Base-by-base conservation (phyloP, 2,797 vertebrate species). In the Anguilla megastoma region DNA sequence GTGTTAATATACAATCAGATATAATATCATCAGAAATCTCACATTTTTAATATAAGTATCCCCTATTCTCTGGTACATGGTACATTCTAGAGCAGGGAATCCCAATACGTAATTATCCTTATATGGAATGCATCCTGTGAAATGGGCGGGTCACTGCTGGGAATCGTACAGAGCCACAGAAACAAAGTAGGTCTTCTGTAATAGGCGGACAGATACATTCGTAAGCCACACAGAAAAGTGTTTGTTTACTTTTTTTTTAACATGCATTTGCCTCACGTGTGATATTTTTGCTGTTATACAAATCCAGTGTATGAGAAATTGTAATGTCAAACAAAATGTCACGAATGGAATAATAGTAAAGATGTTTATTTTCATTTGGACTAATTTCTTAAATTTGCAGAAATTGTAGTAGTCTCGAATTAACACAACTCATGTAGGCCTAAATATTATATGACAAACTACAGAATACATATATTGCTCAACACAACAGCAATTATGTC, bases 61-160 rank as follows among this genome's bases (percentile, higher is more conserved):
- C 84, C 88, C 63, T n/a, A 86, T 45, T 56, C 9, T n/a, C 80
- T 79, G 16, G 0, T 33, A 27, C 9, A 80, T 88, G 54, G 82
- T 79, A 85, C 60, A 86, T 87, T 89, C 87, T 83, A 86, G 87
- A 86, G 86, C 48, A 90, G 96, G 96, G 96, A 95, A 97, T 96
- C 96, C 96, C 95, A 93, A 95, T 95, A 97, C 97, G 97, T 96
- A 97, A 94, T 94, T 97, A 93, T 95, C 97, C 97, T 96, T 96
- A 96, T 96, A 96, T 96, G 96, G 97, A 87, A 94, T 94, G 94
- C 95, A 96, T 97, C 96, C 96, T 96, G 95, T 95, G 92, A 87
- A 91, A 90, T 90, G 91, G 93, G 95, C 66, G 87, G 91, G 88
- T 91, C 89, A 91, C 86, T 87, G 79, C 84, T 87, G 80, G 80